These are phyloP conservation scores for Hirudinaria manillensis DNA, from an alignment of 2,888 invertebrate genomes.

Conservation along the genomic window DNA sequence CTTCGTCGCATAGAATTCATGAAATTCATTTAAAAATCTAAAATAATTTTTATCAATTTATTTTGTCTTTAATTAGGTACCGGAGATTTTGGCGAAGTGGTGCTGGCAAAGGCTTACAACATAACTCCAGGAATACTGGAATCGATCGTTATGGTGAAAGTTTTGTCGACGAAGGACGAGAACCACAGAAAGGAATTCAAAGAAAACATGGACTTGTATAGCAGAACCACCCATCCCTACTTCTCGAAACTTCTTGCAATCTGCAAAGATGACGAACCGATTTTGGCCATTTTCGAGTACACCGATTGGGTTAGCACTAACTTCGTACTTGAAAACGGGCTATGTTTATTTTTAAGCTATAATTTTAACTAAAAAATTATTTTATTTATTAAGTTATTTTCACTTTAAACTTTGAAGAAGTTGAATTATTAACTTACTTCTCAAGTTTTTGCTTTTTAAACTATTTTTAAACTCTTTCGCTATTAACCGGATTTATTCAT, in stretches of 20 bases:
- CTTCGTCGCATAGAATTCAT: no score
- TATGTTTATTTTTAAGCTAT: background rate
- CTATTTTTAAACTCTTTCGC: no score
- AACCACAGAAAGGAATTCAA: slow-evolving; percentile 7
- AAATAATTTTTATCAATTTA: background rate
- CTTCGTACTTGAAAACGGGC: no score
- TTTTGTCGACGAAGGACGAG: slow-evolving; percentile 14
- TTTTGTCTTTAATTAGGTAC: slow-evolving; percentile 3
- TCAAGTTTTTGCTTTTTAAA: no score
- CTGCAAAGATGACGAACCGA: slow-evolving; percentile 26
- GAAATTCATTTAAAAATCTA: no score
- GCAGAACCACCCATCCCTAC: slow-evolving; percentile 18
- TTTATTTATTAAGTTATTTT: background rate
- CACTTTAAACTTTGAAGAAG: no score
- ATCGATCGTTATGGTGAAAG: slow-evolving; percentile 44
- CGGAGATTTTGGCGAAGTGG: slow-evolving; percentile 27
- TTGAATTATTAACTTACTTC: no score
- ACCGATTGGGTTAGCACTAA: slow-evolving; percentile 27
- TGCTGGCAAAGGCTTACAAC: slow-evolving; percentile 40
- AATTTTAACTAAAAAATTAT: background rate
- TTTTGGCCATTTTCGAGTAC: slow-evolving; percentile 31
- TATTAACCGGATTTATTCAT: no score
- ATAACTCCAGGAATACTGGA: slow-evolving; percentile 53
- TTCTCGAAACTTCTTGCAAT: slow-evolving; percentile 27
- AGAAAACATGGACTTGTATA: slow-evolving; percentile 21